A percentile compares a stretch with the other conserved stretches of the same genome.
Evolutionary conservation across 2,113 vertebrate species (phyloP).

Genomic region (Acrocephalus kingi): DNA sequence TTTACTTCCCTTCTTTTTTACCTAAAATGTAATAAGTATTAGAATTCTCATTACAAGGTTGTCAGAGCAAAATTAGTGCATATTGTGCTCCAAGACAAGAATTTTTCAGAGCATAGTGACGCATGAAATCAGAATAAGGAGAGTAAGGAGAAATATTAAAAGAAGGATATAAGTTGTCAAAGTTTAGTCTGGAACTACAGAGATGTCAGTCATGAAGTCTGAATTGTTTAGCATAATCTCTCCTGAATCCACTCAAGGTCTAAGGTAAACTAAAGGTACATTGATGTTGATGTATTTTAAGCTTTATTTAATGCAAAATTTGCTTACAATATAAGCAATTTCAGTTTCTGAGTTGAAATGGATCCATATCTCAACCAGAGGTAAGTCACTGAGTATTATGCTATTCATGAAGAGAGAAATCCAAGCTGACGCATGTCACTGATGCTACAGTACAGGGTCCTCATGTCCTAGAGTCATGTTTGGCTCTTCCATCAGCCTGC

Average conservation of each 20-base stretch:
- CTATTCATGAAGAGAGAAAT: not conserved
- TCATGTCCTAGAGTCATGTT: not conserved
- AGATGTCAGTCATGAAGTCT: not conserved
- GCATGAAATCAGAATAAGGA: conserved; percentile 53
- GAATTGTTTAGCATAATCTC: not conserved
- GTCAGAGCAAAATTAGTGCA: conserved; percentile 70
- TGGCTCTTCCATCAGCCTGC: not conserved
- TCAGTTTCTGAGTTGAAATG: not conserved
- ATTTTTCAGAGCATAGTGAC: conserved; percentile 45
- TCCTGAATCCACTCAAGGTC: not conserved
- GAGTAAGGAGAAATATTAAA: conserved; percentile 59
- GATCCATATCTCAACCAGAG: not conserved
- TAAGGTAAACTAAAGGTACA: not conserved
- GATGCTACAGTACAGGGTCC: not conserved
- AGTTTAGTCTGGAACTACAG: not conserved
- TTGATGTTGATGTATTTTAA: not conserved
- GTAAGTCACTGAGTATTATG: not conserved
- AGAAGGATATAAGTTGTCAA: not conserved
- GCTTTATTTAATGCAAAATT: not conserved
- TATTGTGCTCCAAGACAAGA: not conserved
- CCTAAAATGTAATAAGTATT: conserved; percentile 45
- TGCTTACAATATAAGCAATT: not conserved
- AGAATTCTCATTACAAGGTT: conserved; percentile 62
- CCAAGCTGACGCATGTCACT: not conserved
- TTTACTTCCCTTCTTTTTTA: conserved; percentile 39